Base-by-base conservation (phyloP, 2,113 vertebrate genomes). In the Percina caprodes region DNA sequence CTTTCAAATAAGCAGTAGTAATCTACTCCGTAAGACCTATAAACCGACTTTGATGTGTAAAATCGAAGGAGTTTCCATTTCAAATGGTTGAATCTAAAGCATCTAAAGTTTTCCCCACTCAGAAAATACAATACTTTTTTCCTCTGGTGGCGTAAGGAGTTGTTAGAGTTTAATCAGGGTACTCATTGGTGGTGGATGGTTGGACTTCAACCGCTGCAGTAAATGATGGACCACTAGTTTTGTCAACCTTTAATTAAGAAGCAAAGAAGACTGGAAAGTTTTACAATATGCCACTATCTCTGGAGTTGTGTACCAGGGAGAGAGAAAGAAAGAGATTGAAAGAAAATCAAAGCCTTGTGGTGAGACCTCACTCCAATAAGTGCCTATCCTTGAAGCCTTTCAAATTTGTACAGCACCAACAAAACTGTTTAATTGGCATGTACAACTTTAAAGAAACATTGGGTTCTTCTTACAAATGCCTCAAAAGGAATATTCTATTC, bases 401-500 rank as follows among this genome's bases (percentile, higher is more conserved):
- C 30, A 55, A 26, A 83, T 87, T 71, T 73, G 51, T 54, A 77
- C 84, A 21, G 46, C 26, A 69, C 49, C 77, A 77, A 85, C 51
- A 81, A 62, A 85, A 79, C 51, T 3, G 42, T 81, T 86, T 77
- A 39, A 72, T n/a, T 48, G 67, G 59, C 51, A 63, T 70, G 76
- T 71, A 16, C 26, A 85, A 61, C 74, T 88, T 89, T 82, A 55
- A 68, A 77, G 77, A 82, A 65, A 73, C 51, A 79, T 79, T 26
- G 66, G n/a, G 19, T 66, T 73, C 15, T 66, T 73, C 15, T 59
- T 78, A 76, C 61, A 68, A 87, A 70, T 30, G 18, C 45, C 5
- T 76, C 54, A 71, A 52, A 48, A 67, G 65, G 70, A 77, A 72
- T 62, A 56, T 62, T 80, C 51, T 42, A 49, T 23, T 56, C 81